Evolutionary conservation across 2,888 invertebrate species (phyloP), one percentile per base, ranked within the genome.

Genomic region (Litoditis marina): DNA sequence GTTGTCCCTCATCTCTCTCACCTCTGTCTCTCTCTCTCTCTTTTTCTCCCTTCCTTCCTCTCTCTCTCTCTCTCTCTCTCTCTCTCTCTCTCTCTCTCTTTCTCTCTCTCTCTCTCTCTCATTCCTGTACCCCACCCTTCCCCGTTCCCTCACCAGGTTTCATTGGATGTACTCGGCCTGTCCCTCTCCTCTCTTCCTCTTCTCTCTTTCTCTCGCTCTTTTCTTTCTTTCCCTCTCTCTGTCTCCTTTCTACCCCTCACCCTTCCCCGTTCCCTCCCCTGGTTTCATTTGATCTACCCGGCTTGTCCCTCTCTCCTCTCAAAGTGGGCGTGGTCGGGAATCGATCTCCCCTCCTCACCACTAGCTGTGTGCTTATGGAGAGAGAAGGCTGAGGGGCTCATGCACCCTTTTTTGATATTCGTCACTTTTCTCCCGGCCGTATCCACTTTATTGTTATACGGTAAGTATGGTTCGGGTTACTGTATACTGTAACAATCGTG

Each of bases 321-420:
- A 28, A 27, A 22, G 60, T 36, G 32, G 60, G 52, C 46, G 60
- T 39, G 39, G 60, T 39, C 52, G 60, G 31, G 47, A 19, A 22
- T 25, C 22, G 44, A 25, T 25, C 22, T 25, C 22, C 44, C 22
- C 44, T 44, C 44, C 8, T 44, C 44, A 44, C 19, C 44, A 44
- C 22, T 44, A 44, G 44, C 22, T 44, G 46, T 46, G 58, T 60
- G 60, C 60, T 52, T 60, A 60, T 60, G 60, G 60, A 60, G 60
- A 60, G 53, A 53, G 60, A 46, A 51, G 47, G 60, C 60, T 60
- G 49, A 60, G 60, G 60, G 60, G 52, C 51, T 60, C 46, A 52
- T 25, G 53, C 42, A 44, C 52, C 60, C 60, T 57, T 49, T 57
- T 34, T 46, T 60, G 27, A 22, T 60, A 28, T 19, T 44, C 44